Conservation (phyloP, 2,888 invertebrate genomes). For the Drosophila atroscutellata region DNA sequence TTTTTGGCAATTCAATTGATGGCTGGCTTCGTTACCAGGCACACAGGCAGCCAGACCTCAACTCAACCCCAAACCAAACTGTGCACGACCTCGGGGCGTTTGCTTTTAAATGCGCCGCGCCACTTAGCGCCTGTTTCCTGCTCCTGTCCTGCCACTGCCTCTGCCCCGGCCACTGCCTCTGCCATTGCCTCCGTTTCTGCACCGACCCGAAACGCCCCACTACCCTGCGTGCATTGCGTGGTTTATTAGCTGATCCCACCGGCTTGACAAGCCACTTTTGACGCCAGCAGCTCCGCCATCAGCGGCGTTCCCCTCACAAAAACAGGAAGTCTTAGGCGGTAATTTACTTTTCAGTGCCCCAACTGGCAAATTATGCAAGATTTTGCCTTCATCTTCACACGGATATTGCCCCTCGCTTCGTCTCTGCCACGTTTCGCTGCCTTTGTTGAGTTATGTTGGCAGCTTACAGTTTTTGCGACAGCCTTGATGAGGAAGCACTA, state of each 20-base stretch:
- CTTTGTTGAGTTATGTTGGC: constrained; percentile 45
- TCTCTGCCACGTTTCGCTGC: background rate
- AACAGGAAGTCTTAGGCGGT: constrained; percentile 77
- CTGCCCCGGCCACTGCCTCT: background rate
- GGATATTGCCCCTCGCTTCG: background rate
- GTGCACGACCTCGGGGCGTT: constrained; percentile 67
- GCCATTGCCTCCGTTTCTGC: background rate
- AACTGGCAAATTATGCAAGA: constrained; percentile 76
- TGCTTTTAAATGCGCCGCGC: constrained; percentile 74
- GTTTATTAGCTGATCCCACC: constrained; percentile 77
- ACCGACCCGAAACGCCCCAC: background rate
- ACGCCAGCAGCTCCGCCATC: constrained; percentile 50
- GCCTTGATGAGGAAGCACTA: constrained; percentile 50
- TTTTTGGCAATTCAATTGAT: constrained; percentile 68
- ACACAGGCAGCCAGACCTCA: background rate
- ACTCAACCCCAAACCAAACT: constrained; percentile 44
- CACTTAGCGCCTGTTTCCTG: constrained; percentile 75
- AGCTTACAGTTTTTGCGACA: constrained; percentile 58
- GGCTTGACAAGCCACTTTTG: constrained; percentile 76
- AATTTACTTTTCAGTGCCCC: constrained; percentile 74
- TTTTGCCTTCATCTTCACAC: constrained; percentile 24
- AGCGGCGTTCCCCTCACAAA: constrained; percentile 18
- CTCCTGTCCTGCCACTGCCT: constrained; percentile 2
- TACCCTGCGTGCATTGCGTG: constrained; percentile 51
- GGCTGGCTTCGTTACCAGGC: constrained; percentile 52